These are phyloP conservation scores for Coremacera marginata DNA, from an alignment of 2,888 invertebrate species.

Conservation along the genomic window DNA sequence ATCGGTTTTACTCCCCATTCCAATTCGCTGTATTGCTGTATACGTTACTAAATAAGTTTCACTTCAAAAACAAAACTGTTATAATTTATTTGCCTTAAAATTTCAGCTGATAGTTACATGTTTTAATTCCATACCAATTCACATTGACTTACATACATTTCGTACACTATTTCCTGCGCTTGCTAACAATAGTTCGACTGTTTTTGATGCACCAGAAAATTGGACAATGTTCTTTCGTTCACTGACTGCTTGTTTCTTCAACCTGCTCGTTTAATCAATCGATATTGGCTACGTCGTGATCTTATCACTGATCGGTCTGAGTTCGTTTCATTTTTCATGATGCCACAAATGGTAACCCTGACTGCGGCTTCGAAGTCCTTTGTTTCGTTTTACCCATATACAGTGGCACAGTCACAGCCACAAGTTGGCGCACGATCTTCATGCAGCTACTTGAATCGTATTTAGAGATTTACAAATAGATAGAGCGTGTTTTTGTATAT, in stretches of 20 bases:
- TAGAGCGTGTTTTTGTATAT: slow-evolving; percentile 9
- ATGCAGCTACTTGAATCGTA: slow-evolving; percentile 8
- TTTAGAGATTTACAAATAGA: slow-evolving; percentile 20
- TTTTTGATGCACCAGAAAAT: not conserved
- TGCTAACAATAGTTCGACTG: not conserved
- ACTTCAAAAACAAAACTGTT: too few species aligned
- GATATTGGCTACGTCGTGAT: slow-evolving; percentile 48
- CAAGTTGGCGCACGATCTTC: slow-evolving; percentile 22
- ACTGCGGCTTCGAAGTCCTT: not conserved
- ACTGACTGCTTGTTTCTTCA: not conserved
- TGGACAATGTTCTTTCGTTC: not conserved
- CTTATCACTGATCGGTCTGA: slow-evolving; percentile 45
- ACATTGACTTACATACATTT: too few species aligned
- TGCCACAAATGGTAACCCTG: slow-evolving; percentile 2
- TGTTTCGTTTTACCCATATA: not conserved
- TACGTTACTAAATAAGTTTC: too few species aligned
- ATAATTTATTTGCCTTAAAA: too few species aligned
- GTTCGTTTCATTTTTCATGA: slow-evolving; percentile 11
- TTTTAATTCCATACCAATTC: too few species aligned
- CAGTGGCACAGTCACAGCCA: not conserved
- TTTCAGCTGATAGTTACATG: too few species aligned
- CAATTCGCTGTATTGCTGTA: too few species aligned
- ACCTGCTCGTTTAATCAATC: slow-evolving; percentile 42
- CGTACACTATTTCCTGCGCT: too few species aligned
- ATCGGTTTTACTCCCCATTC: too few species aligned